Evolutionary conservation across 2,113 vertebrate genomes (phyloP).

Genomic region (Peromyscus polionotus): DNA sequence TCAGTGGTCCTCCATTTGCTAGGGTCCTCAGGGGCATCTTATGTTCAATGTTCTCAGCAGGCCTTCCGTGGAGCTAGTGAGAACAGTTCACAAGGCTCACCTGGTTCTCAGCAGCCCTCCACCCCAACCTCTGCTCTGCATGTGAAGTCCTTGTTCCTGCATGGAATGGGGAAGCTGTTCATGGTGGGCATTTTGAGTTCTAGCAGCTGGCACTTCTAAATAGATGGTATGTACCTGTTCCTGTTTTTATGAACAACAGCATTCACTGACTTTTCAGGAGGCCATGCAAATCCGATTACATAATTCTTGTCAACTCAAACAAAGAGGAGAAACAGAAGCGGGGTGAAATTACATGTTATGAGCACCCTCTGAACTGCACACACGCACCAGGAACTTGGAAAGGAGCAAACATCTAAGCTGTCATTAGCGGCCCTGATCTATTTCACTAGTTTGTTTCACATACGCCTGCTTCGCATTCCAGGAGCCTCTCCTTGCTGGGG

Average conservation of each 20-base stretch:
- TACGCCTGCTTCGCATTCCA: background rate
- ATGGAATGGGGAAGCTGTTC: background rate
- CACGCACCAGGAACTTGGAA: slow-evolving; percentile 48
- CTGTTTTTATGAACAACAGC: background rate
- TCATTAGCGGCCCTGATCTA: slow-evolving; percentile 1
- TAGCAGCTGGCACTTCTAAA: background rate
- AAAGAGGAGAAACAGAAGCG: slow-evolving; percentile 48
- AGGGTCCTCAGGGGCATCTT: background rate
- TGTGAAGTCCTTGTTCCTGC: background rate
- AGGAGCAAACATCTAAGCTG: slow-evolving; percentile 11
- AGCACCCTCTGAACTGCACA: background rate
- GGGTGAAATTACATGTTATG: background rate
- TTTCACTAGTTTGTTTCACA: background rate
- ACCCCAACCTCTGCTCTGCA: background rate
- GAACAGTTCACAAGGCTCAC: background rate
- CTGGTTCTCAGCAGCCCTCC: background rate
- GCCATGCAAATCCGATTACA: background rate
- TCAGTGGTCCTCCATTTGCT: background rate
- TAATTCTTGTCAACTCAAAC: slow-evolving; percentile 31
- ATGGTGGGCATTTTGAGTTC: background rate
- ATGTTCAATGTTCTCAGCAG: background rate
- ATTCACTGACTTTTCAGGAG: slow-evolving; percentile 25
- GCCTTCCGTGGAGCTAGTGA: background rate
- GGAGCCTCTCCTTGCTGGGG: background rate
- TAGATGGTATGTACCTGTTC: background rate